Evolutionary conservation across 2,888 invertebrate genomes (phyloP).

Genomic region (Pinctada fucata): DNA sequence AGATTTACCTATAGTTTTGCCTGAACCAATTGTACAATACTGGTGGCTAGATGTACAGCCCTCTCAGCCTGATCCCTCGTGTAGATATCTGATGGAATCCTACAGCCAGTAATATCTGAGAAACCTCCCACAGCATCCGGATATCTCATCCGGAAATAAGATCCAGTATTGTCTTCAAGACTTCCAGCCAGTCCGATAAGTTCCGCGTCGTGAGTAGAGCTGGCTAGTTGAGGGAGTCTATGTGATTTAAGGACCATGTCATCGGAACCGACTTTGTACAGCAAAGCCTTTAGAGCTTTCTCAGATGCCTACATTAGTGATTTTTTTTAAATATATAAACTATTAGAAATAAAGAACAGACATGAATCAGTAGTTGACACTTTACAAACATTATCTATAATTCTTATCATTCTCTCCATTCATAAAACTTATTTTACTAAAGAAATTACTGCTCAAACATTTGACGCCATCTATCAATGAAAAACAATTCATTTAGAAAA

Average conservation of each 20-base stretch:
- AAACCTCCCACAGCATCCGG: slow-evolving; percentile 4
- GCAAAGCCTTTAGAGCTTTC: slow-evolving; percentile 11
- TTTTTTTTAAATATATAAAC: too few species aligned
- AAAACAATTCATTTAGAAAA: too few species aligned
- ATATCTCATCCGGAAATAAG: slow-evolving; percentile 9
- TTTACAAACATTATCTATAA: too few species aligned
- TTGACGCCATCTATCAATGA: too few species aligned
- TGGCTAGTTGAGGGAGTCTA: background rate
- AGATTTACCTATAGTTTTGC: too few species aligned
- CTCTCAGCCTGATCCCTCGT: slow-evolving; percentile 5
- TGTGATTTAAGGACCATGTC: background rate
- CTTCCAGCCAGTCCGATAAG: background rate
- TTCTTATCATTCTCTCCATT: too few species aligned
- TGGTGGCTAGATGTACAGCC: background rate
- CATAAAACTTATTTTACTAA: too few species aligned
- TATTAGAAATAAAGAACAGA: background rate
- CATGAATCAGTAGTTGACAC: too few species aligned
- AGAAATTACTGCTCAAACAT: background rate
- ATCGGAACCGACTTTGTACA: slow-evolving; percentile 4
- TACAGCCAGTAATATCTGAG: background rate
- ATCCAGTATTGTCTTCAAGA: background rate
- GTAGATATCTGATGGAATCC: slow-evolving; percentile 4
- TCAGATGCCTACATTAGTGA: slow-evolving; percentile 13
- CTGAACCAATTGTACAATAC: slow-evolving; percentile 6
- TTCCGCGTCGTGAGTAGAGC: background rate